Evolutionary conservation across 2,888 invertebrate genomes (phyloP), one percentile per base, ranked within the genome.

Genomic region (Drosophila mimica): DNA sequence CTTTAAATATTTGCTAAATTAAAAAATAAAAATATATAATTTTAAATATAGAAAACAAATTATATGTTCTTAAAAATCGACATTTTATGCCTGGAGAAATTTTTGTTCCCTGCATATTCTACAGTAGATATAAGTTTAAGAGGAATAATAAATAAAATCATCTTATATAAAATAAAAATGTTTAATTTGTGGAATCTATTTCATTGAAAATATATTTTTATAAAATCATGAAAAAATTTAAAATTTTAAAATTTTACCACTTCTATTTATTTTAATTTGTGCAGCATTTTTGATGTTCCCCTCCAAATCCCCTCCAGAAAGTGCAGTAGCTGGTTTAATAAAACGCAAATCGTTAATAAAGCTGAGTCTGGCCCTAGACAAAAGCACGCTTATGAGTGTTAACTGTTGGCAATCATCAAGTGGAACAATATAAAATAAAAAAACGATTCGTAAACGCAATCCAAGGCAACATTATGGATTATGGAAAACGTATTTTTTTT

Each of bases 401-500:
- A 33, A 66, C 70, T 74, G 76, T 57, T 69, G 63, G 80, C 64
- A 81, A 79, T 74, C 74, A 76, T 48, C 64, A 72, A 74, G 79
- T 81, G 74, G 68, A 87, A 76, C 70, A 83, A 71, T 57, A 25
- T 25, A 25, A 25, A 72, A 74, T 69, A 77, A 65, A 51, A 69
- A 67, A 72, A 36, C 63, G 58, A 68, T 66, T 71, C 17, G 13
- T 51, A 60, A 61, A 36, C 33, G 61, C 46, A 74, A 64, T 70
- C 57, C 43, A 31, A 34, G 20, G 49, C 60, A 66, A 68, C 60
- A 63, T 51, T 65, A 56, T 59, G 67, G 53, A 30, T 31, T 75
- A 83, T 76, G 82, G 74, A 74, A 79, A 87, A 70, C 67, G 67
- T 70, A 60, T 78, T 74, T 40, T 73, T 58, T 70, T 81, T 28